A percentile compares a stretch with the other conserved stretches of the same genome.
phyloP scores from a whole-genome alignment of 2,797 vertebrate species.

The Mycteria americana region DNA sequence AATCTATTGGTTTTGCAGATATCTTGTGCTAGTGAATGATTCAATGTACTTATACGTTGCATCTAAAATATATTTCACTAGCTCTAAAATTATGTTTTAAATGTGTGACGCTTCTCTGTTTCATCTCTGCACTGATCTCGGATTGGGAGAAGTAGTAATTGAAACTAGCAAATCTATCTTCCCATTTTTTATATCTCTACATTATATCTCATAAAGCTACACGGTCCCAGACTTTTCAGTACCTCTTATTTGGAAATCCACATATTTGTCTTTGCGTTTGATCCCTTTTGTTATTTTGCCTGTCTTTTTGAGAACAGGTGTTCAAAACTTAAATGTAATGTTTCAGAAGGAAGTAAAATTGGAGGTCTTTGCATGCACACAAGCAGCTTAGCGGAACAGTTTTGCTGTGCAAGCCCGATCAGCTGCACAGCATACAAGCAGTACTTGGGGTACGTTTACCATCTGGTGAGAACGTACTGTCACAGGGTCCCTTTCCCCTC shows the following conservation, averaged over 20 bases:
- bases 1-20: neutral
- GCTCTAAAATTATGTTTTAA: neutral
- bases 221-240: neutral
- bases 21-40: neutral
- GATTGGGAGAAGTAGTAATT: neutral
- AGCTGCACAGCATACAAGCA: neutral
- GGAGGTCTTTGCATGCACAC: neutral
- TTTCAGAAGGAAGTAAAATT: neutral
- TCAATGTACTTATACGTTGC: neutral
- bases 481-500: neutral
- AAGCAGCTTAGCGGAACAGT: neutral
- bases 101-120: neutral
- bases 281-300: neutral
- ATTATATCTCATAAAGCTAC: neutral
- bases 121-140: neutral
- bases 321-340: neutral
- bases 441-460: neutral
- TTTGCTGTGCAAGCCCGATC: neutral
- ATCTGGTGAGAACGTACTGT: fast-evolving
- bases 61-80: neutral
- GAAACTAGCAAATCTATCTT: neutral
- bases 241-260: neutral
- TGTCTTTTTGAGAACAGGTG: neutral
- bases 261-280: neutral
- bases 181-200: neutral